Percentiles rank a stretch among this genome's conserved stretches.
Conservation (phyloP, 2,113 vertebrate genomes). For the Jacana jacana region DNA sequence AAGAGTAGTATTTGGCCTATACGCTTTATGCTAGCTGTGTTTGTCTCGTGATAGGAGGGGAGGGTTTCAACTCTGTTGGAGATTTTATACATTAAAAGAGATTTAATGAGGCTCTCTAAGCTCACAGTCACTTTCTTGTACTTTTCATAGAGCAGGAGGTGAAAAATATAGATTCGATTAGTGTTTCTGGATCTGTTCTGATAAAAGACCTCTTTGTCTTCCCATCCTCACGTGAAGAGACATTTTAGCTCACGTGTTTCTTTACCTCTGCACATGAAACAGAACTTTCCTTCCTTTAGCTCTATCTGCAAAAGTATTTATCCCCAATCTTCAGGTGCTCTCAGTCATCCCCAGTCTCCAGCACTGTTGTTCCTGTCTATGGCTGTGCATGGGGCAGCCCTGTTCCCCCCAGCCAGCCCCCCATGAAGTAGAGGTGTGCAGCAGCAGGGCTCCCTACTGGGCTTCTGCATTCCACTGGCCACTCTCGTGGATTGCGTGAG, state of each 20-base stretch:
- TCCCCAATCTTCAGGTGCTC: not conserved
- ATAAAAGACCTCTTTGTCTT: not conserved
- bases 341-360: not conserved
- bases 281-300: not conserved
- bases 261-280: not conserved
- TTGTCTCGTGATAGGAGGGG: not conserved
- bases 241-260: not conserved
- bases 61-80: not conserved
- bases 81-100: constrained; percentile 1
- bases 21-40: not conserved
- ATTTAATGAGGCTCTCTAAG: constrained; percentile 3
- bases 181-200: not conserved
- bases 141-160: not conserved
- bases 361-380: not conserved
- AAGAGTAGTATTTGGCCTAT: not conserved
- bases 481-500: not conserved
- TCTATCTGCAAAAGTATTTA: not conserved
- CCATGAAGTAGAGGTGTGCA: not conserved
- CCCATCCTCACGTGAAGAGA: not conserved
- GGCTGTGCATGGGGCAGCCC: not conserved
- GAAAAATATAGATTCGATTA: not conserved
- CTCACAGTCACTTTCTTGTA: not conserved
- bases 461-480: not conserved
- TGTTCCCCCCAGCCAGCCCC: not conserved
- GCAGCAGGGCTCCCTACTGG: not conserved